Evolutionary conservation across 1,140 invertebrate species (phyloP).

Genomic region (Halictus rubicundus): DNA sequence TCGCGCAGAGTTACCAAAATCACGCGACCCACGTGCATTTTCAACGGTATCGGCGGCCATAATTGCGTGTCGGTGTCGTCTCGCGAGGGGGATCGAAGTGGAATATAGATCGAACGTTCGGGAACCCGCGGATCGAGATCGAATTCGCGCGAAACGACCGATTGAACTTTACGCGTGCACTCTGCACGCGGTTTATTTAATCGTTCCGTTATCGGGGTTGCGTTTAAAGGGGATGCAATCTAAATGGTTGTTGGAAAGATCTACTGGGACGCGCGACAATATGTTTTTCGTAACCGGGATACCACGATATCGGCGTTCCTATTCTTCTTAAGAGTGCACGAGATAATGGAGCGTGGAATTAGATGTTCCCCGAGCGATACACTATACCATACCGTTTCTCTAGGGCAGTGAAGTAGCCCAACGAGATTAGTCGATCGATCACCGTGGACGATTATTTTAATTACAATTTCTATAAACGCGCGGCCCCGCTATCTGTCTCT

Average conservation of each 20-base stretch:
- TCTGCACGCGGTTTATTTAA: neutral
- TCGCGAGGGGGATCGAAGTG: too few relatives aligned
- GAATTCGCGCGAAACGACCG: neutral
- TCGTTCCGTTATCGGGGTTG: neutral
- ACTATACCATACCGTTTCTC: neutral
- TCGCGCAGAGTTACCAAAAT: too few relatives aligned
- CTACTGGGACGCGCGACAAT: neutral
- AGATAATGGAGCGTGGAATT: slow-evolving; percentile 6
- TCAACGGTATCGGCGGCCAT: too few relatives aligned
- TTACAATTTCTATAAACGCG: too few relatives aligned
- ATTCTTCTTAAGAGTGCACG: neutral
- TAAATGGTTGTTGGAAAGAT: neutral
- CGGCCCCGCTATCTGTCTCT: too few relatives aligned
- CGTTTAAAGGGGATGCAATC: slow-evolving; percentile 11
- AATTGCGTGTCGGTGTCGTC: too few relatives aligned
- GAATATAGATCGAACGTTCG: neutral
- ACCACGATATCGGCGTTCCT: neutral
- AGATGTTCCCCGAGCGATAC: neutral
- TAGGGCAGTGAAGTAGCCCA: neutral
- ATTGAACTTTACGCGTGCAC: slow-evolving; percentile 24
- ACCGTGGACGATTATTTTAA: too few relatives aligned
- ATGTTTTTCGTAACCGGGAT: neutral
- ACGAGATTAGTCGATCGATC: neutral
- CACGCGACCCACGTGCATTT: too few relatives aligned
- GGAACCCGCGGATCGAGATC: neutral